phyloP scores from a whole-genome alignment of 2,113 vertebrate species.

The Capreolus pygargus region DNA sequence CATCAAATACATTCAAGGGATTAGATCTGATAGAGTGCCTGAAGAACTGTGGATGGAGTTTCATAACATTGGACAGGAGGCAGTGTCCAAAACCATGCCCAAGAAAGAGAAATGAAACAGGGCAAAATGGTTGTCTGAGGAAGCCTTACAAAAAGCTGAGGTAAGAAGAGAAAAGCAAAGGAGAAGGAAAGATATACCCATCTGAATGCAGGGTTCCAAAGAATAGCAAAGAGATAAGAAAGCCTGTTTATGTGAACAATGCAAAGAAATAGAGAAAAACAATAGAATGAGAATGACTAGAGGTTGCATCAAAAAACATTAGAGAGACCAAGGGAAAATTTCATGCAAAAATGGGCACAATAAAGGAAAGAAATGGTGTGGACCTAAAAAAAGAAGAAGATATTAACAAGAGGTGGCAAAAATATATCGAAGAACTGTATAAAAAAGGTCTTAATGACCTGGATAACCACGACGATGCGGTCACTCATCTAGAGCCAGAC shows the following conservation, averaged over 20 bases:
- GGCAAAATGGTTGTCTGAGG: background rate
- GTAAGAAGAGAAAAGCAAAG: background rate
- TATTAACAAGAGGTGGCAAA: background rate
- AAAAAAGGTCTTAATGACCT: background rate
- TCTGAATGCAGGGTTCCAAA: background rate
- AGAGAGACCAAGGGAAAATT: background rate
- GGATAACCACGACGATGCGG: fast-evolving
- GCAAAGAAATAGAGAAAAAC: background rate
- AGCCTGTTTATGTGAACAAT: background rate
- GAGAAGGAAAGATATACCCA: background rate
- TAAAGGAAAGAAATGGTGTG: background rate
- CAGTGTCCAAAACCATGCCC: background rate
- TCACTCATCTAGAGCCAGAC: background rate
- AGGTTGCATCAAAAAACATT: background rate
- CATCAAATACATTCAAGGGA: background rate
- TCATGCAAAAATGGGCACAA: background rate
- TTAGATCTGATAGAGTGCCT: background rate
- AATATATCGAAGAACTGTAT: background rate
- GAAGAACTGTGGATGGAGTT: background rate
- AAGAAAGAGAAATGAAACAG: background rate
- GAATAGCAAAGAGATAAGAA: background rate
- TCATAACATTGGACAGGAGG: background rate
- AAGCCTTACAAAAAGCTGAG: background rate
- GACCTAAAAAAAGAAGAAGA: background rate
- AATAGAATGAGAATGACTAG: background rate